These are phyloP conservation scores for Leptopilina drosophilae DNA, from an alignment of 2,888 invertebrate species.

Conservation along the genomic window DNA sequence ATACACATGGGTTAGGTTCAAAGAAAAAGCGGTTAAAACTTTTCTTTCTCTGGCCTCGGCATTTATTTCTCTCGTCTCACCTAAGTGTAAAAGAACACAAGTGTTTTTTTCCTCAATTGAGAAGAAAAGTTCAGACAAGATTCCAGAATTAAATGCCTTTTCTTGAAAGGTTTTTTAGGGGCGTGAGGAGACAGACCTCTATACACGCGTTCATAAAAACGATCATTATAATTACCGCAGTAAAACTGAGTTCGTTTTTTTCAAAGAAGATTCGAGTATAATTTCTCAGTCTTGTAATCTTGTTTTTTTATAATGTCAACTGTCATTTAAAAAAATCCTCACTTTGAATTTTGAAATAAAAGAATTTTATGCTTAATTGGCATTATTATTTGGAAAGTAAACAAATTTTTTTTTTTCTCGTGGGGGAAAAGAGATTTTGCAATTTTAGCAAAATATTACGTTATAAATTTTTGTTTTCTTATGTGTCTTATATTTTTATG, in stretches of 20 bases:
- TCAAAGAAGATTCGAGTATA: not conserved
- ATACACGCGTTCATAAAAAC: not conserved
- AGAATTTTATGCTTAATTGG: too few species aligned
- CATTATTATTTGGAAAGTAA: too few species aligned
- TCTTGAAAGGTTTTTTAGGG: not conserved
- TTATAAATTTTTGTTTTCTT: too few species aligned
- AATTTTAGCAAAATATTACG: too few species aligned
- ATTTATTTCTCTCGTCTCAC: not conserved
- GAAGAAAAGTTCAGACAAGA: constrained; percentile 30
- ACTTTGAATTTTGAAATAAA: too few species aligned
- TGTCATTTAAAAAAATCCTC: too few species aligned
- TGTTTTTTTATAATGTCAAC: too few species aligned
- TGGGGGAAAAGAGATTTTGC: too few species aligned
- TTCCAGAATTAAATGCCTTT: constrained; percentile 20
- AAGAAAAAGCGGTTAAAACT: constrained; percentile 16
- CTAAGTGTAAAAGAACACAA: constrained; percentile 4
- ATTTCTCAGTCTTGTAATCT: not conserved
- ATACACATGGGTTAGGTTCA: not conserved
- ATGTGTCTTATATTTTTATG: too few species aligned
- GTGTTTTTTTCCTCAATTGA: constrained; percentile 6
- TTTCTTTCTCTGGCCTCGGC: not conserved
- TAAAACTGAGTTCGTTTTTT: not conserved
- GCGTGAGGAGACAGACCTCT: too few species aligned
- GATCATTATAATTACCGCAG: not conserved
- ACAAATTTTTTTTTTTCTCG: too few species aligned